Evolutionary conservation across 1,140 invertebrate species (phyloP).

Genomic region (Daktulosphaira vitifoliae): DNA sequence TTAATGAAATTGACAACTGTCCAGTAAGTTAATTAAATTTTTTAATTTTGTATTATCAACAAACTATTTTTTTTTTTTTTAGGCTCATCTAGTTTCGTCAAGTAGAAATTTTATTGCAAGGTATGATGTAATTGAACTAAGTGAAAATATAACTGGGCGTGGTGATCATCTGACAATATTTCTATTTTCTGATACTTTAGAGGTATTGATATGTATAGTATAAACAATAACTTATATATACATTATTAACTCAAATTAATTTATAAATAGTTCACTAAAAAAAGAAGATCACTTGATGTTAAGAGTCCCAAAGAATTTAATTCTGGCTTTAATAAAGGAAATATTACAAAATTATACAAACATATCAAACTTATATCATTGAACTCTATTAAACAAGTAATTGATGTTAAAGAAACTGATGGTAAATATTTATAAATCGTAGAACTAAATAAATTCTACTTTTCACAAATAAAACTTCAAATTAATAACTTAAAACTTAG

Average conservation of each 20-base stretch:
- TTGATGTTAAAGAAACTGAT: slow-evolving; percentile 79
- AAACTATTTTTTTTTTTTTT: slow-evolving; percentile 40
- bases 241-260: not conserved
- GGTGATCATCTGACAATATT: slow-evolving; percentile 85
- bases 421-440: slow-evolving; percentile 37
- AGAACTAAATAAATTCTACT: no score
- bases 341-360: slow-evolving; percentile 73
- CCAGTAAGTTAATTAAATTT: slow-evolving; percentile 55
- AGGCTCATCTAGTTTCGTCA: slow-evolving; percentile 81
- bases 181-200: slow-evolving; percentile 86
- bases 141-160: slow-evolving; percentile 72
- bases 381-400: slow-evolving; percentile 79
- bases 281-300: slow-evolving; percentile 62
- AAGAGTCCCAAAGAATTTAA: slow-evolving; percentile 59
- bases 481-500: slow-evolving; percentile 29
- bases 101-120: slow-evolving; percentile 78
- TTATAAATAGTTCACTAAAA: slow-evolving; percentile 56
- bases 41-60: not conserved
- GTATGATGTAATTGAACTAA: slow-evolving; percentile 81
- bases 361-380: slow-evolving; percentile 82
- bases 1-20: slow-evolving; percentile 96
- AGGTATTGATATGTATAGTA: slow-evolving; percentile 53
- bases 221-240: not conserved
- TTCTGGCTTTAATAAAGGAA: slow-evolving; percentile 46
- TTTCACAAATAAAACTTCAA: no score